These are phyloP conservation scores for Fringilla coelebs DNA, from an alignment of 2,797 vertebrate genomes.

Conservation along the genomic window DNA sequence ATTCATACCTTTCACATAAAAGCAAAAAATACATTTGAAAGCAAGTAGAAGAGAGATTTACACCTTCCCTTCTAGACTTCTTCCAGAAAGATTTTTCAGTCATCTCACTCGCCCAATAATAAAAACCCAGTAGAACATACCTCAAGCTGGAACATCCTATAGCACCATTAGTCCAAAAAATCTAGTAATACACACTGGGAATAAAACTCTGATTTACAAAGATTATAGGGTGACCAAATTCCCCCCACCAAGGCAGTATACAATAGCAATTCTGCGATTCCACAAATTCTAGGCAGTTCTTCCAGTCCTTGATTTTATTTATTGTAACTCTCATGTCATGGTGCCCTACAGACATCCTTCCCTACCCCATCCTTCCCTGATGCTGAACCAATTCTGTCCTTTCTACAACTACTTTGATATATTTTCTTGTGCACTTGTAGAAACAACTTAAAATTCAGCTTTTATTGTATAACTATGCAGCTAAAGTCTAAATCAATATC, in stretches of 20 bases:
- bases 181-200: not conserved
- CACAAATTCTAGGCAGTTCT: not conserved
- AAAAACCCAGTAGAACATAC: not conserved
- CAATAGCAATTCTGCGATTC: not conserved
- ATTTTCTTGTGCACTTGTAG: not conserved
- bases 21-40: not conserved
- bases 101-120: not conserved
- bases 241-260: not conserved
- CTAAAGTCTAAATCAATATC: not conserved
- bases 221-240: not conserved
- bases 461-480: not conserved
- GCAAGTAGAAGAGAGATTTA: not conserved
- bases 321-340: not conserved
- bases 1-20: conserved; percentile 38
- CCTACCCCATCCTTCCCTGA: not conserved
- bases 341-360: not conserved
- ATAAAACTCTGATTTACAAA: not conserved
- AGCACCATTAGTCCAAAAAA: not conserved
- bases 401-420: not conserved
- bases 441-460: not conserved
- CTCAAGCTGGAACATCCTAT: not conserved
- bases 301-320: not conserved
- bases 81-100: not conserved
- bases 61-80: not conserved
- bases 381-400: not conserved